Evolutionary conservation across 1,140 invertebrate species (phyloP), one percentile per base, ranked within the genome.

Genomic region (Amphibalanus amphitrite): DNA sequence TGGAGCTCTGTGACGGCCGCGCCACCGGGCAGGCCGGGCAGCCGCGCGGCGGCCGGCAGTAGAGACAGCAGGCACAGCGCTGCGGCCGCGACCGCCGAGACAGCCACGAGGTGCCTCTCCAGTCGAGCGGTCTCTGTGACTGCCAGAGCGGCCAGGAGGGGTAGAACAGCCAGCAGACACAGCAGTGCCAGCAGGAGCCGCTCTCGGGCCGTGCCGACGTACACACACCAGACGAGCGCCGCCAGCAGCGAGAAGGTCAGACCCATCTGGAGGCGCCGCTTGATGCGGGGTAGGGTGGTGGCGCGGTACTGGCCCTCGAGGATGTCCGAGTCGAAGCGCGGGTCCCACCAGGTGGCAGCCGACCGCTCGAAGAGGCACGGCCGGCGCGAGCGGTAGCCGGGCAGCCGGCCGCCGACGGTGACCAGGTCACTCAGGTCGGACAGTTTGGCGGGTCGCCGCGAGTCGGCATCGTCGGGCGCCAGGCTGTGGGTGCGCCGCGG

Each of bases 271-370:
- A 97, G 96, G 80, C 93, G 86, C 81, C 92, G 85, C 80, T 90
- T 86, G 77, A 92, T 88, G 81, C 95, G 91, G 70, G 89, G 88
- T 82, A 92, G 92, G 74, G 90, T 90, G 82, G 90, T 95, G 78
- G 86, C 86, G 81, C 87, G 88, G 78, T 90, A 95, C 81, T 97
- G 92, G 73, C 89, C 88, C 83, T 97, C 94, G 33, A 97, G 84
- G 71, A 93, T 90, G 77, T 91, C 86, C 10, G 93, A 96, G 81
- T 96, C 93, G 82, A 97, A 97, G 79, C 87, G 88, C 13, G 93
- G 94, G 80, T 95, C 90, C 89, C 91, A 92, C 91, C 91, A 93
- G 13, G 89, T 91, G 74, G 85, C 82, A 25, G 91, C 87, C 29
- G 92, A 90, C 74, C 92, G 84, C 81, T 95, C 91, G 80, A 95